phyloP scores from a whole-genome alignment of 1,140 invertebrate species.

The Papilio polyxenes region DNA sequence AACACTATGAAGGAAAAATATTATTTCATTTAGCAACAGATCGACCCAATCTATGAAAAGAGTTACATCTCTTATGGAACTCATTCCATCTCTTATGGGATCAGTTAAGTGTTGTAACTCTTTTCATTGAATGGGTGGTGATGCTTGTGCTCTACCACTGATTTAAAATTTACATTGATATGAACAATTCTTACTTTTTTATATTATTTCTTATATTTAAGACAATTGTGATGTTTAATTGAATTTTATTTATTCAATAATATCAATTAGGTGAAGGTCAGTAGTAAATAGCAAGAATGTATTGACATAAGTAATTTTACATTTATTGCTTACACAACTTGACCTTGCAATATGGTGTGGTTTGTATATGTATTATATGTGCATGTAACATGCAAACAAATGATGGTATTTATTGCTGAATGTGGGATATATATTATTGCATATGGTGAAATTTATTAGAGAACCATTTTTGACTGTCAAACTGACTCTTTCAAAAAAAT shows the following conservation, averaged over 20 bases:
- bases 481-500: too few species aligned
- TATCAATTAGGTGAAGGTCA: conserved; percentile 10
- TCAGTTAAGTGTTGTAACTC: not conserved
- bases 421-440: not conserved
- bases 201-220: not conserved
- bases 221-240: conserved; percentile 1
- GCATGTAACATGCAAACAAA: not conserved
- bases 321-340: conserved; percentile 12
- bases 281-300: conserved; percentile 10
- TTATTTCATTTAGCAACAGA: too few species aligned
- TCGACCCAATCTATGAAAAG: not conserved
- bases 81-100: not conserved
- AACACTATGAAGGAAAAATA: too few species aligned
- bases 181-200: too few species aligned
- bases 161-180: too few species aligned
- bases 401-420: not conserved
- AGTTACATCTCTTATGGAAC: not conserved
- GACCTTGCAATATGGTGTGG: not conserved
- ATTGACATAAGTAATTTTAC: conserved; percentile 21
- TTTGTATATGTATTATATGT: not conserved
- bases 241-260: not conserved
- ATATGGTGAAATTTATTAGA: too few species aligned
- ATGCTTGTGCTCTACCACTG: too few species aligned
- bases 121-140: not conserved
- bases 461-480: too few species aligned